Percentiles rank a stretch among this genome's conserved stretches.
These are phyloP conservation scores for Neosilurus hyrtlii DNA, from an alignment of 2,797 vertebrate genomes.

Conservation along the genomic window DNA sequence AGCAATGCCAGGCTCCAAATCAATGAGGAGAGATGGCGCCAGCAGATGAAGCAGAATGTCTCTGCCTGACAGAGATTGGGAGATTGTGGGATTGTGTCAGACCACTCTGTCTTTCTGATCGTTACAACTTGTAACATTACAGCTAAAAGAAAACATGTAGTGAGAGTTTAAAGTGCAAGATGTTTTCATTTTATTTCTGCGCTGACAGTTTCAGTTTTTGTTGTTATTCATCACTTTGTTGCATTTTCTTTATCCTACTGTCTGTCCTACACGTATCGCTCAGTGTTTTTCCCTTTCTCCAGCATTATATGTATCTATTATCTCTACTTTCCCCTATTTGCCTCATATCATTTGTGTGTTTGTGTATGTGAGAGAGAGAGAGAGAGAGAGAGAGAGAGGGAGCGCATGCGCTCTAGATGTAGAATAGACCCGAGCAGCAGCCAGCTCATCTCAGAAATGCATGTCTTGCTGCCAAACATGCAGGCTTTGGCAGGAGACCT, in stretches of 20 bases:
- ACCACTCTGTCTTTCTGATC: slow-evolving; percentile 13
- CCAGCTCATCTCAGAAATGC: slow-evolving; percentile 55
- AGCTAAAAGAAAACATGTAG: slow-evolving; percentile 10
- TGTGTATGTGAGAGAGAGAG: slow-evolving; percentile 26
- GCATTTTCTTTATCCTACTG: slow-evolving; percentile 11
- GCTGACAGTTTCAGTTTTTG: slow-evolving; percentile 10
- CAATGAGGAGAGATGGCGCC: slow-evolving; percentile 46
- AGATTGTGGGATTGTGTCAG: slow-evolving; percentile 27
- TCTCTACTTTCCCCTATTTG: neutral
- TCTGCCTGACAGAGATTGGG: slow-evolving; percentile 52
- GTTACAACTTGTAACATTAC: neutral
- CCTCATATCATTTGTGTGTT: slow-evolving; percentile 45
- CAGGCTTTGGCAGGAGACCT: slow-evolving; percentile 43
- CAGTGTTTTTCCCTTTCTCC: slow-evolving; percentile 11
- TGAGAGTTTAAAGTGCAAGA: slow-evolving; percentile 12
- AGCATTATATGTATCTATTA: slow-evolving; percentile 23
- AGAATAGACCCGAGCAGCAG: slow-evolving; percentile 49
- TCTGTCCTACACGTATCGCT: slow-evolving; percentile 36
- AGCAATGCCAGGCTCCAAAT: slow-evolving; percentile 57
- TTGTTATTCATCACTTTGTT: slow-evolving; percentile 28
- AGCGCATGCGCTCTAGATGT: slow-evolving; percentile 44
- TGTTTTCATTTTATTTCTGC: slow-evolving; percentile 30
- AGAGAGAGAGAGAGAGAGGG: slow-evolving; percentile 19
- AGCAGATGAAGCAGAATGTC: slow-evolving; percentile 55
- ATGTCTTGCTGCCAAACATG: slow-evolving; percentile 44